A percentile compares a stretch with the other conserved stretches of the same genome.
phyloP scores from a whole-genome alignment of 2,113 vertebrate species.

The Mesocricetus auratus region DNA sequence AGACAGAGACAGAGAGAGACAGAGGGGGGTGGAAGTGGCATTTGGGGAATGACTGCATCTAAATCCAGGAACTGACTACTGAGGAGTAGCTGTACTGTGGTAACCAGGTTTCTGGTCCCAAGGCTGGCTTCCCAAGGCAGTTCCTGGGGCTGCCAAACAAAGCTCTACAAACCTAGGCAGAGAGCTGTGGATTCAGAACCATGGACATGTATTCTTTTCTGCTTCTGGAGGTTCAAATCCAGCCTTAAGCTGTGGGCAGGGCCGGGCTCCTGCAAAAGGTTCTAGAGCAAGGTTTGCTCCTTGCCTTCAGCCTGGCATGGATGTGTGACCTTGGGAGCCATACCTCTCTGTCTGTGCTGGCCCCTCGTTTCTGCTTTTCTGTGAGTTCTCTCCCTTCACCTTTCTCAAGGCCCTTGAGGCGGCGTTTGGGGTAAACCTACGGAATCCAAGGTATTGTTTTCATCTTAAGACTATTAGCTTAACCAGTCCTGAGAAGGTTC shows the following conservation, averaged over 20 bases:
- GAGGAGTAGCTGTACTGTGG: too few species aligned
- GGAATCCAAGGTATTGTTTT: too few species aligned
- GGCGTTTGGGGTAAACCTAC: rapidly evolving
- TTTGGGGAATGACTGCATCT: neutral
- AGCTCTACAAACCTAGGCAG: neutral
- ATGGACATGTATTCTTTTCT: neutral
- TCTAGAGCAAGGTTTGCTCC: neutral
- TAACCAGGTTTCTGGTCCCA: neutral
- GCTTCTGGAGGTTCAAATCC: neutral
- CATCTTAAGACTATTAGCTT: neutral
- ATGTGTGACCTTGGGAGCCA: neutral
- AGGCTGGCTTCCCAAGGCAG: rapidly evolving
- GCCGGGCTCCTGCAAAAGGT: rapidly evolving
- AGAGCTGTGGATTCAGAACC: neutral
- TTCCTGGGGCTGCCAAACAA: neutral
- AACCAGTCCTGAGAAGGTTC: neutral
- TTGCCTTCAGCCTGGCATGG: neutral
- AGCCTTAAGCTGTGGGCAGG: neutral
- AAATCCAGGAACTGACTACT: neutral
- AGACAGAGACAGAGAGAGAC: neutral
- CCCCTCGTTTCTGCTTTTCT: rapidly evolving
- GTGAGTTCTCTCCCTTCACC: neutral
- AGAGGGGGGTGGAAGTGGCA: neutral
- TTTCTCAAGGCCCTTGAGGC: neutral
- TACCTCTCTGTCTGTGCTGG: neutral